phyloP scores from a whole-genome alignment of 2,888 invertebrate species.

The Torymus auratus region DNA sequence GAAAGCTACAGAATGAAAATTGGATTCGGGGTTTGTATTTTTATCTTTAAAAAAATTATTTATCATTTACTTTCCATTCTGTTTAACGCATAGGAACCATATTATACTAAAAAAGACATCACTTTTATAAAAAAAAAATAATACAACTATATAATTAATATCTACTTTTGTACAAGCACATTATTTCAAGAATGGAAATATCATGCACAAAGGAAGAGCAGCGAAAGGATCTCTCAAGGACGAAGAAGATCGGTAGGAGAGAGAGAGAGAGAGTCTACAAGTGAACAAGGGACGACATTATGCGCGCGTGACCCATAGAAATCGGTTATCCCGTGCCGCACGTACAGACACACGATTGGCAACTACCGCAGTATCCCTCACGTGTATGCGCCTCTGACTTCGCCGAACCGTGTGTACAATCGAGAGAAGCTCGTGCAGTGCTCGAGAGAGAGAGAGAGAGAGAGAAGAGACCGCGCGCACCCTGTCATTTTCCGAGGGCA shows the following conservation, averaged over 20 bases:
- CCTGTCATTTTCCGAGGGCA: conserved; percentile 75
- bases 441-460: conserved; percentile 31
- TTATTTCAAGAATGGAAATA: neutral
- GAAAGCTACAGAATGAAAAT: no score
- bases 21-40: no score
- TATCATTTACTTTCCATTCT: no score
- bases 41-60: no score
- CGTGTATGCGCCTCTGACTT: neutral
- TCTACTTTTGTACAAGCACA: neutral
- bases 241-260: neutral
- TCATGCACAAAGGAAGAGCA: neutral
- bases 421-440: conserved; percentile 16
- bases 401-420: neutral
- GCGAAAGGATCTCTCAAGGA: neutral
- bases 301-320: conserved; percentile 48
- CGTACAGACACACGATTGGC: conserved; percentile 58
- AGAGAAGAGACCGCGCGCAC: conserved; percentile 59
- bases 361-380: conserved; percentile 8
- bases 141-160: conserved; percentile 50
- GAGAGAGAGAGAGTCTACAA: neutral
- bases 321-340: conserved; percentile 42
- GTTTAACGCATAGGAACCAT: no score
- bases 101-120: no score
- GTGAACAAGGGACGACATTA: conserved; percentile 28
- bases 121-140: no score